Base-by-base conservation (phyloP, 2,113 vertebrate genomes). In the Steatornis caripensis region DNA sequence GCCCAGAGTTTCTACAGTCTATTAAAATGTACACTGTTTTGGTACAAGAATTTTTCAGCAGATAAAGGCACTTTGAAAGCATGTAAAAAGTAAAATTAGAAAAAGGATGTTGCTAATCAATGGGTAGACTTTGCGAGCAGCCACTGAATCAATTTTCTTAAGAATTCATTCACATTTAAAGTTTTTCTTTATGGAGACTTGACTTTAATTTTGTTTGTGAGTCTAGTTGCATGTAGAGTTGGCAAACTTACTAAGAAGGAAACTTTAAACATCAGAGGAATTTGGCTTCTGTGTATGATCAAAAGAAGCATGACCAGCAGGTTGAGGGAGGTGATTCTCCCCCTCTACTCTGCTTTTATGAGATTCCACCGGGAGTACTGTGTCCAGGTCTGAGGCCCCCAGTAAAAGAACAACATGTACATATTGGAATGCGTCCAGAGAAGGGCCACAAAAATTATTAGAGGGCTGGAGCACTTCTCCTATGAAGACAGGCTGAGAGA, bases 1-100 rank as follows among this genome's bases (percentile, higher is more conserved):
- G 66, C 49, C 37, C 15, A 53, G 16, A 76, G 70, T 96, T 94
- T 95, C 86, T 84, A 37, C 66, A 79, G 74, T 68, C 86, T 93
- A 43, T 96, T 81, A 96, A 82, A 89, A 79, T 61, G 53, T 48
- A 2, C 8, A 48, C 36, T 91, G 8, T 49, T 76, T 57, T 76
- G 69, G 13, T 9, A 91, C 12, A 86, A 62, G 58, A 53, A 69
- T 71, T 95, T 89, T 91, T 37, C 11, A 72, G 30, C 3, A 1
- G 22, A 89, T 87, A 87, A 81, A 87, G 36, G 13, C 39, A 91
- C 36, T 51, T 20, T 86, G 15, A 84, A 93, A 87, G 9, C 27
- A 45, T 32, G 19, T 69, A 41, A 78, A 71, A 87, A 51, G 6
- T 39, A 71, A 78, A 70, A 51, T 39, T 34, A 53, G 22, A 68